Percentiles rank a stretch among this genome's conserved stretches.
Conservation (phyloP, 2,888 invertebrate species). For the Mimachlamys varia region DNA sequence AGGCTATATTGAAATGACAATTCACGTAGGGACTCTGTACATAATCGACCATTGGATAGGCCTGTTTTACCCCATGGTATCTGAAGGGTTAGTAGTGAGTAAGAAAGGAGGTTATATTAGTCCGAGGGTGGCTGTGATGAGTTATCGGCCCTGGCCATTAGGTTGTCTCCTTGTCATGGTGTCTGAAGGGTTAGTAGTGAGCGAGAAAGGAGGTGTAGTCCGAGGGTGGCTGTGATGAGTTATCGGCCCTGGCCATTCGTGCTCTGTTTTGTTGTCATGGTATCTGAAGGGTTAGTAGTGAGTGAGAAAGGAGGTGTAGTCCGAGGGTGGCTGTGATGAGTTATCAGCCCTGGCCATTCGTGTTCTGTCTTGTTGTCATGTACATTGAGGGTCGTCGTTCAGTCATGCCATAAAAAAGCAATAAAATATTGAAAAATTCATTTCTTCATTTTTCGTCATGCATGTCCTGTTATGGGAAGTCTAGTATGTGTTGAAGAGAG, state of each 20-base stretch:
- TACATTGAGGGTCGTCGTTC: neutral
- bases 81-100: neutral
- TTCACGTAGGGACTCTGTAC: neutral
- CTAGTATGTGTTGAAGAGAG: neutral
- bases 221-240: neutral
- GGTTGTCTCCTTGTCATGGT: neutral
- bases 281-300: neutral
- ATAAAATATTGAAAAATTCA: neutral
- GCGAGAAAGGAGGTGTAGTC: neutral
- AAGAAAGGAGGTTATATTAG: neutral
- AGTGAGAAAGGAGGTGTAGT: neutral
- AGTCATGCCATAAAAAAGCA: conserved; percentile 26
- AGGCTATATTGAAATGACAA: no score
- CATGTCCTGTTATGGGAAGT: neutral
- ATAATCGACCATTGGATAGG: neutral
- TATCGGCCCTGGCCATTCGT: neutral
- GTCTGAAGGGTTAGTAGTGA: neutral
- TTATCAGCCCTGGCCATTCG: neutral
- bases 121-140: neutral
- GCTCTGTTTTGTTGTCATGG: conserved; percentile 1
- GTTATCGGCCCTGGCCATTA: neutral
- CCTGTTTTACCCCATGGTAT: neutral
- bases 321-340: neutral
- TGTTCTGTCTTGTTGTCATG: conserved; percentile 9
- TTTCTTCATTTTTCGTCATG: neutral